phyloP scores from a whole-genome alignment of 1,140 invertebrate species.

The Cataglyphis hispanica region DNA sequence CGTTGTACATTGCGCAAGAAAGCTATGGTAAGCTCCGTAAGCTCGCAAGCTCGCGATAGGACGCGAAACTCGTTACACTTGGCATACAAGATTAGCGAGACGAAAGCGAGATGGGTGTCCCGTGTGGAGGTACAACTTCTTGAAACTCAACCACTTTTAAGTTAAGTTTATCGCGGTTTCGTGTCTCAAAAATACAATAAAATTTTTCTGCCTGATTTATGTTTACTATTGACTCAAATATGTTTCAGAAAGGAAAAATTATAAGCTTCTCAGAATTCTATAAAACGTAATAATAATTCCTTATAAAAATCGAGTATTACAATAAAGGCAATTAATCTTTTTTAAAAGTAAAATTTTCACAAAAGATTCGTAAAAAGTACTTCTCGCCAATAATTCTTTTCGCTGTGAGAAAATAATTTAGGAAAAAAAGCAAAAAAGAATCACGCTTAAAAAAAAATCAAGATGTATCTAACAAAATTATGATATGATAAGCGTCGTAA shows the following conservation, averaged over 20 bases:
- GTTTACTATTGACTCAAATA: neutral
- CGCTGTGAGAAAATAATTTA: too few species aligned
- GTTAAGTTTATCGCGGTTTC: conserved; percentile 38
- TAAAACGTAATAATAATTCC: neutral
- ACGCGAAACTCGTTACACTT: conserved; percentile 65
- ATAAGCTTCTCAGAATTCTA: neutral
- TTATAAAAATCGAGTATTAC: neutral
- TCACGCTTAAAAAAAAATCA: neutral
- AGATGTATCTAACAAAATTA: neutral
- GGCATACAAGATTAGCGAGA: conserved; percentile 59
- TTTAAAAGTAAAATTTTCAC: neutral
- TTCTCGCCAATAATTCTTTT: neutral
- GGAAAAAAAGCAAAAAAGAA: conserved; percentile 4
- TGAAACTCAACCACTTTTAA: conserved; percentile 9
- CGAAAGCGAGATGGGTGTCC: conserved; percentile 30
- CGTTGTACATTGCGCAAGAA: conserved; percentile 40
- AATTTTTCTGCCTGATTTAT: neutral
- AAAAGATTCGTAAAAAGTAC: neutral
- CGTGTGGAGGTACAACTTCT: conserved; percentile 25
- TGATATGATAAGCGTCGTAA: conserved; percentile 5
- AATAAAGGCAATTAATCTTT: neutral
- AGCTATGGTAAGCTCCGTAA: conserved; percentile 43
- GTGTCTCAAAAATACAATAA: neutral
- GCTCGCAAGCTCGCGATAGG: conserved; percentile 57
- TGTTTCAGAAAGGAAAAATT: neutral